Evolutionary conservation across 2,113 vertebrate genomes (phyloP).

Genomic region (Nothobranchius kuhntae): DNA sequence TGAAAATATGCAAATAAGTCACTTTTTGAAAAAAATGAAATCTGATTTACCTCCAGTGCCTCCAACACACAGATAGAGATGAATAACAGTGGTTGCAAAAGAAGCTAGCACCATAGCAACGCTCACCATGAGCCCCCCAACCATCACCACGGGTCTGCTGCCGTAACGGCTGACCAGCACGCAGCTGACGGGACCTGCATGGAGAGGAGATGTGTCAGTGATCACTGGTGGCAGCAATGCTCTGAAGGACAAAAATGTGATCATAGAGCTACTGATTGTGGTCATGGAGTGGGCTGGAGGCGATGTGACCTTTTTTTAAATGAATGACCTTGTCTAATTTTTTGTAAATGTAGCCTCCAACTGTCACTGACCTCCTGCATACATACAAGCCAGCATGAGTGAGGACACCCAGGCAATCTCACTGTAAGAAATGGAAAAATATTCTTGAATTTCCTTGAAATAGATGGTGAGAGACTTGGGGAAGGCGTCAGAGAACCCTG

Average conservation of each 20-base stretch:
- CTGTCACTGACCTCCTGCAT: slow-evolving; percentile 80
- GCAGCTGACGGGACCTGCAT: slow-evolving; percentile 82
- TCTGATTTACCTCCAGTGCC: slow-evolving; percentile 80
- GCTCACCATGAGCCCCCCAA: slow-evolving; percentile 79
- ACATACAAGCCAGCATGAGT: slow-evolving; percentile 83
- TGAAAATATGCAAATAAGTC: not conserved
- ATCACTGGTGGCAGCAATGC: not conserved
- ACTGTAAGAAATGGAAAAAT: slow-evolving; percentile 85
- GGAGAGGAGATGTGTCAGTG: slow-evolving; percentile 3
- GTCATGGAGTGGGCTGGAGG: not conserved
- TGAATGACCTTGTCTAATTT: not conserved
- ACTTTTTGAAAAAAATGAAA: not conserved
- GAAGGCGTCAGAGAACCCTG: slow-evolving; percentile 86
- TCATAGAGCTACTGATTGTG: not conserved
- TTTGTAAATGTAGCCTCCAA: not conserved
- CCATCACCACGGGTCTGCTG: slow-evolving; percentile 84
- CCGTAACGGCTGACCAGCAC: slow-evolving; percentile 83
- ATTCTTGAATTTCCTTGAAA: slow-evolving; percentile 88
- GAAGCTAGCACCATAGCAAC: slow-evolving; percentile 79
- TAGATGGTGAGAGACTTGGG: slow-evolving; percentile 85
- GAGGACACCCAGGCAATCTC: slow-evolving; percentile 84
- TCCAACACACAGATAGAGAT: slow-evolving; percentile 84
- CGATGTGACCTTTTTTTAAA: not conserved
- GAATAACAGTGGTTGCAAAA: slow-evolving; percentile 82
- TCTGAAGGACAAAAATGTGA: not conserved